Base-by-base conservation (phyloP, 2,797 vertebrate species). In the Bovichtus diacanthus region DNA sequence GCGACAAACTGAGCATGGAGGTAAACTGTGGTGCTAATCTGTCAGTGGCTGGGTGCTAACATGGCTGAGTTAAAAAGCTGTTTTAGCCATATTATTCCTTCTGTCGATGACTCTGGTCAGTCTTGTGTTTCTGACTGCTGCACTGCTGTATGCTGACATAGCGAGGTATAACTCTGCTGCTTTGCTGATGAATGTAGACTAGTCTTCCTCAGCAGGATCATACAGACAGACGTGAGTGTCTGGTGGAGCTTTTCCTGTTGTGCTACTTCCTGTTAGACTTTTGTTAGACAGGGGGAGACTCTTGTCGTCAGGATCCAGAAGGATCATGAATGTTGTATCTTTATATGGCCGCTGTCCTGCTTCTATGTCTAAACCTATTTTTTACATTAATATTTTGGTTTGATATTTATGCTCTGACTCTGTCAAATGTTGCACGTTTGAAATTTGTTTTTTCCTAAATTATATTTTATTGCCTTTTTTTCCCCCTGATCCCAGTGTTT, bases 181-280 rank as follows among this genome's bases (percentile, higher is more conserved):
- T 95, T 93, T 88, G 89, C 92, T 92, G 89, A 90, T 95, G 93
- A 95, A 95, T 95, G 94, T 94, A 92, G 89, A 86, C 83, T 93
- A 91, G 94, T 95, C 94, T 95, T 95, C 95, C 94, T 94, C 73
- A 83, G 86, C 87, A 88, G 90, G 90, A 90, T 88, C 76, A 68
- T 86, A 80, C 77, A 85, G 86, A 91, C 76, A 63, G 86, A 71
- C 16, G 39, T 9, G 74, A 81, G 84, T 39, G 65, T 89, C 81
- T 78, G 64, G 54, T 66, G 62, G 78, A 82, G 87, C 65, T 88
- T 81, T 76, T 82, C 77, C 81, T 86, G 62, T 79, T 74, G 58
- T 83, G 71, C 55, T 59, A 27, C 55, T 74, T 88, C 63, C 74
- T 71, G 60, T 82, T 80, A 55, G 63, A 76, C 58, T 55, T 79